Evolutionary conservation across 1,140 invertebrate genomes (phyloP).

Genomic region (Odontomachus brunneus): DNA sequence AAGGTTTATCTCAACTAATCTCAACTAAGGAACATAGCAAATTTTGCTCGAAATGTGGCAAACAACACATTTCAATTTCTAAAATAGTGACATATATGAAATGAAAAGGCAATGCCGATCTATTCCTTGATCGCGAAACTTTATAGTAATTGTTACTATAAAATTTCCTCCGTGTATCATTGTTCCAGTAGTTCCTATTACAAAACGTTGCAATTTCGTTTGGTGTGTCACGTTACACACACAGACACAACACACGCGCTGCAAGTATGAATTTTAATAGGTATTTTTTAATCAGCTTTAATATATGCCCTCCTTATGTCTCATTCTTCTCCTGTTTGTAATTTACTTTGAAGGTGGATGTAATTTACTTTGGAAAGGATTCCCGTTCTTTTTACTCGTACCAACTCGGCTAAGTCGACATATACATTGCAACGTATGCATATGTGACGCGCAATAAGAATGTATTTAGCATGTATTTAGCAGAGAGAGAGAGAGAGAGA

Average conservation of each 20-base stretch:
- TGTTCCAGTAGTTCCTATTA: too few relatives aligned
- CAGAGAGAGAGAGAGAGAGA: background rate
- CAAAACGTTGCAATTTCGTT: too few relatives aligned
- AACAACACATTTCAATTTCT: too few relatives aligned
- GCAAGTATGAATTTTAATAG: background rate
- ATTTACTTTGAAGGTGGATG: conserved; percentile 15
- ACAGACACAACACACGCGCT: background rate
- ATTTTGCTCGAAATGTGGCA: too few relatives aligned
- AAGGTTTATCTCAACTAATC: too few relatives aligned
- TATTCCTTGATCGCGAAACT: too few relatives aligned
- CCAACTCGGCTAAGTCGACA: conserved; percentile 10
- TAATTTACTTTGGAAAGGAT: conserved; percentile 30
- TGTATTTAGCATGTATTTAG: background rate
- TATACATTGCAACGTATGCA: background rate
- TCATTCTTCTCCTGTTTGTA: conserved; percentile 5
- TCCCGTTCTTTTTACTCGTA: conserved; percentile 1
- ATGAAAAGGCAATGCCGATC: too few relatives aligned
- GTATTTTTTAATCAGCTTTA: conserved; percentile 3
- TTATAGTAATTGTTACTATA: too few relatives aligned
- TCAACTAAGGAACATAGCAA: too few relatives aligned
- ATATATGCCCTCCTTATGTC: background rate
- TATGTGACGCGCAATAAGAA: background rate
- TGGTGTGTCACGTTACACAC: too few relatives aligned
- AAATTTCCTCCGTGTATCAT: too few relatives aligned
- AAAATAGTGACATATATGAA: too few relatives aligned